Evolutionary conservation across 2,113 vertebrate genomes (phyloP).

Genomic region (Varanus salvator): DNA sequence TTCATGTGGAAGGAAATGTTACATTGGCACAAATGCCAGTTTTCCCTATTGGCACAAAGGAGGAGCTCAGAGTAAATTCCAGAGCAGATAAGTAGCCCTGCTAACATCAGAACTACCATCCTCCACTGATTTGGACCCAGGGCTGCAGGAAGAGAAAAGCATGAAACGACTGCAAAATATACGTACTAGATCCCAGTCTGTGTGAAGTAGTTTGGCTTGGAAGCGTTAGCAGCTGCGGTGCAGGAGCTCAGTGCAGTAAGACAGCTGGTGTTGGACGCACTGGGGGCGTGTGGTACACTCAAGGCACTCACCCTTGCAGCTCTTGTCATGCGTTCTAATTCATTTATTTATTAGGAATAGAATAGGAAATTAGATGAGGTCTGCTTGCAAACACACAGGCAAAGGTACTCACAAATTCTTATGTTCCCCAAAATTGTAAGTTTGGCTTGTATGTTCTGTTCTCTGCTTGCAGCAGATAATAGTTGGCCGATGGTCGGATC

Average conservation of each 20-base stretch:
- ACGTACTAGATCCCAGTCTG: constrained; percentile 83
- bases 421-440: neutral
- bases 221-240: constrained; percentile 52
- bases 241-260: constrained; percentile 79
- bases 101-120: too few relatives aligned
- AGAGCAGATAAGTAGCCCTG: neutral
- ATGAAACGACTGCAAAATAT: neutral
- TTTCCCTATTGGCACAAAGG: neutral
- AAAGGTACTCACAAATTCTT: neutral
- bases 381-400: neutral
- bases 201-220: constrained; percentile 80
- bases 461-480: neutral
- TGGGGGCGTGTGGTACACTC: constrained; percentile 69
- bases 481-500: too few relatives aligned
- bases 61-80: too few relatives aligned
- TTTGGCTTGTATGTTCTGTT: neutral
- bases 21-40: neutral
- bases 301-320: constrained; percentile 75
- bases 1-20: neutral
- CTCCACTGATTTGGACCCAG: neutral
- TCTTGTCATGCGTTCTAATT: constrained; percentile 61
- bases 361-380: neutral
- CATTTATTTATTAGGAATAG: constrained; percentile 12
- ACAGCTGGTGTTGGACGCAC: constrained; percentile 79
- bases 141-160: neutral